phyloP scores from a whole-genome alignment of 2,113 vertebrate genomes.

The Antidorcas marsupialis region DNA sequence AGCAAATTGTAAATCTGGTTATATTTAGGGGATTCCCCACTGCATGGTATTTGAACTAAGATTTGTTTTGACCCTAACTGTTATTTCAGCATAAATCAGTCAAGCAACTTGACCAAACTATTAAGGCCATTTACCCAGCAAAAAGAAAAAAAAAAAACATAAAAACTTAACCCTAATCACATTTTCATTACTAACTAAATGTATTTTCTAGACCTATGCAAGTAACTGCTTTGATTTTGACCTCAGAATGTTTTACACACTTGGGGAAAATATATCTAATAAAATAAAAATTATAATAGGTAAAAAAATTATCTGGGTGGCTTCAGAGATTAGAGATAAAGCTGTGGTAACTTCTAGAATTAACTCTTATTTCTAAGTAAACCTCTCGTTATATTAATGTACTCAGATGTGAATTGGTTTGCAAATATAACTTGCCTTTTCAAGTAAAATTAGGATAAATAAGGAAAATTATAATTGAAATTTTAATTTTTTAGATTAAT shows the following conservation, averaged over 20 bases:
- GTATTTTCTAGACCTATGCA: not conserved
- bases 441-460: not conserved
- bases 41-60: not conserved
- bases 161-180: not conserved
- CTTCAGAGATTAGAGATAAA: not conserved
- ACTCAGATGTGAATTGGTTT: not conserved
- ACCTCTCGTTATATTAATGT: not conserved
- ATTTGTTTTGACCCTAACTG: not conserved
- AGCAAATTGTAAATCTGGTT: not conserved
- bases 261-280: not conserved
- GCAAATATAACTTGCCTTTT: not conserved
- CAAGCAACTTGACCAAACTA: not conserved
- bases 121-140: not conserved
- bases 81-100: constrained; percentile 15
- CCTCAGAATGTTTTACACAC: not conserved
- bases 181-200: not conserved
- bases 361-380: not conserved
- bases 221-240: not conserved
- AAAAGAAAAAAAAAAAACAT: not conserved
- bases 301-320: not conserved
- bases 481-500: not conserved
- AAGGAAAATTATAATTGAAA: not conserved
- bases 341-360: not conserved
- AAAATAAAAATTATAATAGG: not conserved
- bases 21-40: not conserved